Percentiles rank a stretch among this genome's conserved stretches.
These are phyloP conservation scores for Campopleginae sp. DNA, from an alignment of 2,888 invertebrate species.

Conservation along the genomic window DNA sequence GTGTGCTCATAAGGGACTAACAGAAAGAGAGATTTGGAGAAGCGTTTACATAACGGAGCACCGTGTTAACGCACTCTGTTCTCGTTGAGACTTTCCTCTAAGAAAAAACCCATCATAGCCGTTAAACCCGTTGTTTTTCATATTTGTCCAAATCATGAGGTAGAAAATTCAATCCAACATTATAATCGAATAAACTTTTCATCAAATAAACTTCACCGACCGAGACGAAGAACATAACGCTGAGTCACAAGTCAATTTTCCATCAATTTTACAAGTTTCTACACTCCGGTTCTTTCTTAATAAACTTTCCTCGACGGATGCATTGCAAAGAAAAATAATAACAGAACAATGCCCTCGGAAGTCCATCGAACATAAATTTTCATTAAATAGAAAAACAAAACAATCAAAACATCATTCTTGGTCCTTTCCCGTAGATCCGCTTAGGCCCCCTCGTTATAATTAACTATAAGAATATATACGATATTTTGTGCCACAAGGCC, in stretches of 20 bases:
- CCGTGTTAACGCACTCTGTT: conserved; percentile 68
- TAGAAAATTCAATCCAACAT: conserved; percentile 36
- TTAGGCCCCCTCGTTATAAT: conserved; percentile 36
- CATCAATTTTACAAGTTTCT: not conserved
- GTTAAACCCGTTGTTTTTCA: conserved; percentile 52
- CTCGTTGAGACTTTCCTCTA: conserved; percentile 57
- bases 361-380: not conserved
- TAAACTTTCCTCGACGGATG: not conserved
- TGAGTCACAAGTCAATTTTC: not conserved
- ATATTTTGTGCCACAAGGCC: not conserved
- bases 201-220: not conserved
- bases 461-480: not conserved
- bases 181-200: not conserved
- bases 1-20: conserved; percentile 31
- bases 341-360: not conserved
- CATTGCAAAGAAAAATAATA: not conserved
- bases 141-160: conserved; percentile 9
- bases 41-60: conserved; percentile 76
- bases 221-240: not conserved
- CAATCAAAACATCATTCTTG: not conserved
- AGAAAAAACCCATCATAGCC: conserved; percentile 40
- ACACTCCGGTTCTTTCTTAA: not conserved
- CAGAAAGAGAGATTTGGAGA: conserved; percentile 72
- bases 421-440: conserved; percentile 28
- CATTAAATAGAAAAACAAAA: not conserved